phyloP scores from a whole-genome alignment of 2,797 vertebrate genomes.

The Sardinella longiceps region DNA sequence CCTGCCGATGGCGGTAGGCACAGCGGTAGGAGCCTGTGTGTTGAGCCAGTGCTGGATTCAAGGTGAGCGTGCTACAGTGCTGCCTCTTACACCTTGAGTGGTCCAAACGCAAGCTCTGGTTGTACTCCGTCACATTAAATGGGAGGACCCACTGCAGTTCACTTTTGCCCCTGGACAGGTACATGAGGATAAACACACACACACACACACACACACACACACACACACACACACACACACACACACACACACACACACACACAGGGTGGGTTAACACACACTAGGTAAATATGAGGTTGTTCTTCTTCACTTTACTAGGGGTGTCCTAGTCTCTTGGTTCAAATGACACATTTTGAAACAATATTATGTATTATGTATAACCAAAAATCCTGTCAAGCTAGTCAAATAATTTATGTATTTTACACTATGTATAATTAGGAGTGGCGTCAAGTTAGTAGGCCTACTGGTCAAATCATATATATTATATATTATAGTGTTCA shows the following conservation, averaged over 20 bases:
- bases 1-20: slow-evolving; percentile 76
- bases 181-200: slow-evolving; percentile 47
- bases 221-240: slow-evolving; percentile 46
- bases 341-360: neutral
- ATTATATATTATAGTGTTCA: neutral
- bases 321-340: neutral
- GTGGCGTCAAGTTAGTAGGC: too few relatives aligned
- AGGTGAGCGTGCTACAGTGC: slow-evolving; percentile 83
- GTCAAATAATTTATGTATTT: too few relatives aligned
- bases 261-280: slow-evolving; percentile 28
- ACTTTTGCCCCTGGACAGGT: slow-evolving; percentile 82
- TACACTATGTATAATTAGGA: too few relatives aligned
- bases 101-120: slow-evolving; percentile 73
- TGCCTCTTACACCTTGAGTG: slow-evolving; percentile 82
- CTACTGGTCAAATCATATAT: too few relatives aligned
- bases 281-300: neutral
- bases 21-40: slow-evolving; percentile 91
- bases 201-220: neutral
- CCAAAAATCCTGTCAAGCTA: too few relatives aligned
- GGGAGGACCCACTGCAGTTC: slow-evolving; percentile 87
- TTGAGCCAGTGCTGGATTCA: slow-evolving; percentile 73
- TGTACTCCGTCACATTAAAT: slow-evolving; percentile 70
- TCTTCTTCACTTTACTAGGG: too few relatives aligned
- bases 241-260: slow-evolving; percentile 41
- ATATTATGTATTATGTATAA: neutral